A percentile compares a stretch with the other conserved stretches of the same genome.
Evolutionary conservation across 1,140 invertebrate genomes (phyloP).

Genomic region (Drosophila setifemur): DNA sequence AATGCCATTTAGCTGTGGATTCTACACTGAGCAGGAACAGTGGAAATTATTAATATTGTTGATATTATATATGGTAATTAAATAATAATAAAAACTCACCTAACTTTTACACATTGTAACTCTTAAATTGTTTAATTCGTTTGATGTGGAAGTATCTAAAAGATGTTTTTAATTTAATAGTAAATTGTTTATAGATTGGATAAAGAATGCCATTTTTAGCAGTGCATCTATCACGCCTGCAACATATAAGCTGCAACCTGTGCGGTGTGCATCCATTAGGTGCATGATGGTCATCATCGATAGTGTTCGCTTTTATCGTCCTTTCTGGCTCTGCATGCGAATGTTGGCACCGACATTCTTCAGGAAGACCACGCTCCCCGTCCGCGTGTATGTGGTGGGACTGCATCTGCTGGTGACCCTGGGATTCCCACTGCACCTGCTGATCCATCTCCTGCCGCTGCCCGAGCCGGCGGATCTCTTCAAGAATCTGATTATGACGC

Average conservation of each 20-base stretch:
- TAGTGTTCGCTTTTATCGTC: constrained; percentile 47
- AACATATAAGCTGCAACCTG: constrained; percentile 31
- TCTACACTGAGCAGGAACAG: constrained; percentile 4
- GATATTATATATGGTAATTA: no score
- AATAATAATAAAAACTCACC: no score
- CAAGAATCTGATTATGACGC: constrained; percentile 40
- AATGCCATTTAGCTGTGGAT: constrained; percentile 45
- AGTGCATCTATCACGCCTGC: not conserved
- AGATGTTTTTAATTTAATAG: no score
- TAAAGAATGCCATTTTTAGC: not conserved
- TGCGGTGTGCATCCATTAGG: not conserved
- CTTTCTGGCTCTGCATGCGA: constrained; percentile 52
- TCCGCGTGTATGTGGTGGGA: constrained; percentile 6
- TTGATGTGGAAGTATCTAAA: no score
- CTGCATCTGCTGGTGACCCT: constrained; percentile 42
- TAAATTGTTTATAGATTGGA: no score
- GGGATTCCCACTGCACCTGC: constrained; percentile 51
- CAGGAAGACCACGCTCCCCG: not conserved
- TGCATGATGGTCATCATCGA: constrained; percentile 32
- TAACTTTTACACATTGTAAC: no score
- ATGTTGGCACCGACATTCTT: constrained; percentile 46
- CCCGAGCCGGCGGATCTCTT: constrained; percentile 19
- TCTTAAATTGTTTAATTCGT: no score
- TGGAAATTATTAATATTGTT: no score
- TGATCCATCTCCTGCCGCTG: constrained; percentile 30